Percentiles rank a stretch among this genome's conserved stretches.
Conservation (phyloP, 2,888 invertebrate genomes). For the Cryptus viduatorius region DNA sequence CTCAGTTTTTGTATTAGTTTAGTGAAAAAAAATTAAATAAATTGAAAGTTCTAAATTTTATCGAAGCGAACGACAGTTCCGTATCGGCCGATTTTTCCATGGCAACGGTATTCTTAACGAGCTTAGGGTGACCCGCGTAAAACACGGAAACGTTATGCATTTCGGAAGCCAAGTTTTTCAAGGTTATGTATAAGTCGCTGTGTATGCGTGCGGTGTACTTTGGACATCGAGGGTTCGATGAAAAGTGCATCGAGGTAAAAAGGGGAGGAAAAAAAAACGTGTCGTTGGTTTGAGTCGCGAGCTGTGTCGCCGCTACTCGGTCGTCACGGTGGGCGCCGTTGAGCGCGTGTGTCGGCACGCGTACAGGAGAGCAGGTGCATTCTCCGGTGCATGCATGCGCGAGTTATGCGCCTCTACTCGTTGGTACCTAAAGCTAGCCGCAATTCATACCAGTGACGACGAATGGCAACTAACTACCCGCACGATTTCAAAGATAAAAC, state of each 20-base stretch:
- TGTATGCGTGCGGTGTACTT: background rate
- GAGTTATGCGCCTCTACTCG: slow-evolving; percentile 68
- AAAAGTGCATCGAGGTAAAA: background rate
- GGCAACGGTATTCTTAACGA: background rate
- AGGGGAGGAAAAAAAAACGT: background rate
- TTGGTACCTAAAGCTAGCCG: slow-evolving; percentile 3
- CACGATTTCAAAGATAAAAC: slow-evolving; percentile 83
- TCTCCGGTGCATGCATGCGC: slow-evolving; percentile 64
- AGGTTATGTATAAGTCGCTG: background rate
- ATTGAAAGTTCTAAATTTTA: background rate
- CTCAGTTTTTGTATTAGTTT: background rate
- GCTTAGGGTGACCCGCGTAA: background rate
- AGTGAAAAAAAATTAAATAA: no score
- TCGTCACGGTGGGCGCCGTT: slow-evolving; percentile 69
- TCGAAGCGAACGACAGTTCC: no score
- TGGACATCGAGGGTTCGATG: background rate
- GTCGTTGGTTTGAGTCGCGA: background rate
- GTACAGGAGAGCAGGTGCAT: slow-evolving; percentile 79
- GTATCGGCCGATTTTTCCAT: slow-evolving; percentile 1
- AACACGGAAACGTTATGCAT: slow-evolving; percentile 28
- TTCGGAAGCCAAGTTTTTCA: slow-evolving; percentile 23
- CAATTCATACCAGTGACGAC: slow-evolving; percentile 38
- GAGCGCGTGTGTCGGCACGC: slow-evolving; percentile 81
- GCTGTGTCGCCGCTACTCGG: background rate
- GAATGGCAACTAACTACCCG: slow-evolving; percentile 80